A percentile compares a stretch with the other conserved stretches of the same genome.
These are phyloP conservation scores for Semibalanus balanoides DNA, from an alignment of 1,140 invertebrate genomes.

Conservation along the genomic window DNA sequence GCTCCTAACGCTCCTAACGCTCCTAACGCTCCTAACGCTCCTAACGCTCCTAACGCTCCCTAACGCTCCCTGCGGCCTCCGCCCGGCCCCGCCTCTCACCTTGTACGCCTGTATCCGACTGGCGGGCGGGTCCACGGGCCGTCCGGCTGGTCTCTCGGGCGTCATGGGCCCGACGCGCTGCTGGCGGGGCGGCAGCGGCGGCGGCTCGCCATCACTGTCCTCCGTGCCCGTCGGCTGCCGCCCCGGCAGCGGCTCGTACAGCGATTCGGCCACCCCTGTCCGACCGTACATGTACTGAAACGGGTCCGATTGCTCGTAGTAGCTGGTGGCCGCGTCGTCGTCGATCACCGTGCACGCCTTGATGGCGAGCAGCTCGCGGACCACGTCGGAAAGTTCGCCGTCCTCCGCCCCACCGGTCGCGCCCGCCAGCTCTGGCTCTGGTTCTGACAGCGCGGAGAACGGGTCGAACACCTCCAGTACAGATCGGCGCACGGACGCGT, in stretches of 20 bases:
- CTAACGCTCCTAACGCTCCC: no score
- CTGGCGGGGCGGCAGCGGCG: slow-evolving; percentile 17
- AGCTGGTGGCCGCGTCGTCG: slow-evolving; percentile 12
- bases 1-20: no score
- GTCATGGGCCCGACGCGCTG: slow-evolving; percentile 11
- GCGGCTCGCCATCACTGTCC: slow-evolving; percentile 18
- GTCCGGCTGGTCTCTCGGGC: background rate
- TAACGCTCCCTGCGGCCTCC: no score
- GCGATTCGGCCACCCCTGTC: slow-evolving; percentile 15
- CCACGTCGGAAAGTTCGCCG: background rate
- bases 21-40: no score
- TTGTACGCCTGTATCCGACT: slow-evolving; percentile 9
- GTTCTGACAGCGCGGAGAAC: background rate
- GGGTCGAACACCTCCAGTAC: slow-evolving; percentile 15
- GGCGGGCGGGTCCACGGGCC: background rate
- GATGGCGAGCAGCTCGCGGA: background rate
- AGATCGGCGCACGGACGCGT: background rate
- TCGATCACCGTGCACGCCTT: background rate
- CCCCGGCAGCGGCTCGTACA: slow-evolving; percentile 18
- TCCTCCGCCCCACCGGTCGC: background rate
- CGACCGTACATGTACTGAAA: slow-evolving; percentile 22
- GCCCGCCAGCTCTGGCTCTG: background rate
- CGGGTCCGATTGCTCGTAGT: slow-evolving; percentile 21
- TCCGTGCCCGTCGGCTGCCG: slow-evolving; percentile 16
- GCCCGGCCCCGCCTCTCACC: background rate